Evolutionary conservation across 2,888 invertebrate species (phyloP), one percentile per base, ranked within the genome.

Genomic region (Drosophila longiperda): DNA sequence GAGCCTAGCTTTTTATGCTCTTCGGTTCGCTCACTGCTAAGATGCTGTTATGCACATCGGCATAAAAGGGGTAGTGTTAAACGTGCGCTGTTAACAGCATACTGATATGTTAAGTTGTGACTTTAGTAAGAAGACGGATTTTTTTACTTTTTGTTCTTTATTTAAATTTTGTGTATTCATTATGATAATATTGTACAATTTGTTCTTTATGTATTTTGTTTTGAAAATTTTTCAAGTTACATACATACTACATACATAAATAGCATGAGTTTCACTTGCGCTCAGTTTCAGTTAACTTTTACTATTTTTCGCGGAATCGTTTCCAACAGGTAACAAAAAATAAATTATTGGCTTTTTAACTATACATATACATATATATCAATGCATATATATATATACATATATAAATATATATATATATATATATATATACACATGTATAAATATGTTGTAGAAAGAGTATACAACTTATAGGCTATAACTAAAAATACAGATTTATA

Each of bases 251-350:
- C 66, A 69, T 62, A 70, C 54, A 65, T 53, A 48, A 36, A 54
- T 68, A 59, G 62, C 68, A 75, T 75, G 75, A 61, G 72, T 67
- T 72, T 66, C 50, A 42, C 66, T 75, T 78, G 61, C 61, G 62
- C 73, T 80, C 66, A 78, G 79, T 86, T 75, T 78, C 64, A 78
- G 80, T 78, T 70, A 81, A 71, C 73, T 87, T 82, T 89, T 87
- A 82, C 90, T 87, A 84, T 89, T 90, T 85, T 85, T 85, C 73
- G 87, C 89, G 88, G 87, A 90, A 90, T 86, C 73, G 73, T 88
- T 87, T 87, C 87, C 87, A 87, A 87, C 87, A 87, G 78, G 87
- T 87, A 87, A 87, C 87, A 87, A 87, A 90, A 87, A 87, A 90
- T 90, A 87, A 87, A 90, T 87, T 90, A 90, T 87, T 88, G 88